Conservation (phyloP, 2,888 invertebrate genomes). For the Napeogenes inachia region DNA sequence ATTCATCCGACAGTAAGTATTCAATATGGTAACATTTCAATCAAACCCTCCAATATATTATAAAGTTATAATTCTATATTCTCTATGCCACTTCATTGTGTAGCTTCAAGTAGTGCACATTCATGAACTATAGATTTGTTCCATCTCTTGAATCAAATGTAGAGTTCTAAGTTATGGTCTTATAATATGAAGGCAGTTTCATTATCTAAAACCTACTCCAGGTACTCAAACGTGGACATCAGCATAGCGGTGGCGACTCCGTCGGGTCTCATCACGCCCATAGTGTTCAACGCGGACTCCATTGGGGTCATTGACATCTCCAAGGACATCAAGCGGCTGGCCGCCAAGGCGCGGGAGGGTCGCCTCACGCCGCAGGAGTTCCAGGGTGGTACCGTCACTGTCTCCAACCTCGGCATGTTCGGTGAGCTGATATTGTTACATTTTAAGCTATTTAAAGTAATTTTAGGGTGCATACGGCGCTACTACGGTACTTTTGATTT, state of each 20-base stretch:
- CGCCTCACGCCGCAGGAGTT: slow-evolving; percentile 95
- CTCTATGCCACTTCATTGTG: no score
- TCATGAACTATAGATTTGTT: no score
- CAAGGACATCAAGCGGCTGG: slow-evolving; percentile 86
- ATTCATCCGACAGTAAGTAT: slow-evolving; percentile 90
- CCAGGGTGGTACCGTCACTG: slow-evolving; percentile 96
- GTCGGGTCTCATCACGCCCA: slow-evolving; percentile 96
- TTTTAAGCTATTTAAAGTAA: no score
- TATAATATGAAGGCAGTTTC: not conserved
- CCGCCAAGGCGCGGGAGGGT: slow-evolving; percentile 90
- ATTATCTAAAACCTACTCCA: slow-evolving; percentile 47
- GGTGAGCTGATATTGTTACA: slow-evolving; percentile 61
- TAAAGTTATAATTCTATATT: no score
- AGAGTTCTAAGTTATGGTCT: no score
- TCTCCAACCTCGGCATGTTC: slow-evolving; percentile 98
- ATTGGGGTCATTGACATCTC: slow-evolving; percentile 93
- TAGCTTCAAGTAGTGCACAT: no score
- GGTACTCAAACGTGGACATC: slow-evolving; percentile 94
- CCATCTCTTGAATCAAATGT: no score
- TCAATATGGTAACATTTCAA: not conserved
- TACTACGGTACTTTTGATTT: no score
- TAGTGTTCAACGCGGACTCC: slow-evolving; percentile 92
- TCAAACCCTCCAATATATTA: not conserved
- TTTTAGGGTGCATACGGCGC: no score
- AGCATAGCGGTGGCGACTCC: slow-evolving; percentile 98